Evolutionary conservation across 2,797 vertebrate species (phyloP), one percentile per base, ranked within the genome.

Genomic region (Epinephelus malabaricus): DNA sequence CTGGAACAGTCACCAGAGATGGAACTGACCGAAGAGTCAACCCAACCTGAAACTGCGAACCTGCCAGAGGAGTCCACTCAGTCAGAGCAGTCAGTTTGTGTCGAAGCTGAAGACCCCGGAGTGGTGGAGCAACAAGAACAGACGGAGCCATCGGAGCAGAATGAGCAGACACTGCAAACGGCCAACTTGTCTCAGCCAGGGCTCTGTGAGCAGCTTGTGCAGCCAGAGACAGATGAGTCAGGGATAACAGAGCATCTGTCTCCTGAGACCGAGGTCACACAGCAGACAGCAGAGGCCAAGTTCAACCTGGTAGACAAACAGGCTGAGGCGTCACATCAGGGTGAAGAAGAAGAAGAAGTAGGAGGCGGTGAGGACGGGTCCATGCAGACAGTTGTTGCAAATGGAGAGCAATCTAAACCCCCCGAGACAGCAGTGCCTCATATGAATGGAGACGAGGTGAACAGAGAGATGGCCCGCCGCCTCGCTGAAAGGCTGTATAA

Each of bases 401-500:
- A 93, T 0, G 89, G 82, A 27, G 88, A 76, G 30, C 84, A 82
- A 27, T 76, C 76, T 54, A 72, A 81, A n/a, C 40, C 76, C 23
- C 12, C 71, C 0, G 79, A 80, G 45, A 65, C 75, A 1, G 50
- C 2, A 0, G 51, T 11, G 65, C 45, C 73, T 43, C 82, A 78
- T 9, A 71, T 91, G 54, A 96, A 96, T 0, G 92, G 93, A 50
- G 87, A 78, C 0, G 70, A 77, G 19, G 89, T 91, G 60, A 94
- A 95, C 92, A 89, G 89, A 80, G 94, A 94, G 61, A 86, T 84
- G 21, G 96, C 95, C 1, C 55, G 66, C 2, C 60, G 61, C 51
- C 92, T 98, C 70, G 97, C 98, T 0, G 81, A 95, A 0, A 94
- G 88, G 47, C 96, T 99, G 30, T 96, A 94, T 70, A 94, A 86